phyloP scores from a whole-genome alignment of 1,140 invertebrate genomes.

The Nasonia giraulti region DNA sequence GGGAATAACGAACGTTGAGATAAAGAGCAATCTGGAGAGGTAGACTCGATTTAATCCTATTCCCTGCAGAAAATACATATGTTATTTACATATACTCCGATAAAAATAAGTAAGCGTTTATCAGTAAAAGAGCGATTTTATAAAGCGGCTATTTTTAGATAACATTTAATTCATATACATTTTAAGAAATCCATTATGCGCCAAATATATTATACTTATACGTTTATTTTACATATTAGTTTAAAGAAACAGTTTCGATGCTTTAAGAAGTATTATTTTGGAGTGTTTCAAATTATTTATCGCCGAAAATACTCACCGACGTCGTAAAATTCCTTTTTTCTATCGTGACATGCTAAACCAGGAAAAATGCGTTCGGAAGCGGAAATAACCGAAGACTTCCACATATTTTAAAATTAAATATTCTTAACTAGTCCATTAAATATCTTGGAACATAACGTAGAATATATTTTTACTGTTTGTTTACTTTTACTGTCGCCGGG shows the following conservation, averaged over 20 bases:
- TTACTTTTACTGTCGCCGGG: constrained; percentile 6
- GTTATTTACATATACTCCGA: neutral
- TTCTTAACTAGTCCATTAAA: neutral
- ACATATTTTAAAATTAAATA: constrained; percentile 52
- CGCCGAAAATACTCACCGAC: constrained; percentile 55
- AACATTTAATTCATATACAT: too few species aligned
- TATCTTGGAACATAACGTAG: neutral
- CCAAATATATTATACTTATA: too few species aligned
- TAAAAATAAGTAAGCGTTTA: too few species aligned
- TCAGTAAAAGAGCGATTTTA: too few species aligned
- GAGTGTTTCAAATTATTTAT: neutral
- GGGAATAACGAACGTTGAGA: constrained; percentile 84
- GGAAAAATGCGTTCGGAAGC: constrained; percentile 75
- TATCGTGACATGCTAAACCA: constrained; percentile 64
- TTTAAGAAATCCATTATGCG: too few species aligned
- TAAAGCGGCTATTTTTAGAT: too few species aligned
- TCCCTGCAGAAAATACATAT: constrained; percentile 62
- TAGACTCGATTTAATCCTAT: constrained; percentile 78
- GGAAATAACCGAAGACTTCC: constrained; percentile 67
- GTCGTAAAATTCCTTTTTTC: constrained; percentile 64
- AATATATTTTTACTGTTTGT: neutral
- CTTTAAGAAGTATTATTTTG: too few species aligned
- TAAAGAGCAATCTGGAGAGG: constrained; percentile 89
- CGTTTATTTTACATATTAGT: too few species aligned
- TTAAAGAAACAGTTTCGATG: too few species aligned